Evolutionary conservation across 2,888 invertebrate species (phyloP).

Genomic region (Julus scandinavius): DNA sequence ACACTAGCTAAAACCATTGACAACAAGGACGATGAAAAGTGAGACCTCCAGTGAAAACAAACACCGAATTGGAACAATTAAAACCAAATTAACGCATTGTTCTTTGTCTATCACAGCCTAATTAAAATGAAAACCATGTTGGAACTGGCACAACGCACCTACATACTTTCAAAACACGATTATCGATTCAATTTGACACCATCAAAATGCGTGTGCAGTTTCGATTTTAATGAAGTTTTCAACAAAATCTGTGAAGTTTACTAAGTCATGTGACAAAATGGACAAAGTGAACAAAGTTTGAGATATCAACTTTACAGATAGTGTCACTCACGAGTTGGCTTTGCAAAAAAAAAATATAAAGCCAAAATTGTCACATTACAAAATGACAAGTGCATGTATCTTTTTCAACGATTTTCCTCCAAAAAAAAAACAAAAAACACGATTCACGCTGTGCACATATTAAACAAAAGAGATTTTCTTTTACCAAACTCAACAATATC

Average conservation of each 20-base stretch:
- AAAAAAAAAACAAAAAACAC: too few species aligned
- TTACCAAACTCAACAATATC: too few species aligned
- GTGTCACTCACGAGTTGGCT: not conserved
- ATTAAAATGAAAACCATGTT: not conserved
- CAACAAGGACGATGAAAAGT: not conserved
- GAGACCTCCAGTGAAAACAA: not conserved
- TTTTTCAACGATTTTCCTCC: too few species aligned
- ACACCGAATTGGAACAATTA: conserved; percentile 4
- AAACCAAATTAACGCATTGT: not conserved
- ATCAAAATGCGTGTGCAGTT: not conserved
- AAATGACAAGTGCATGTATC: too few species aligned
- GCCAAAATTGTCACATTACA: too few species aligned
- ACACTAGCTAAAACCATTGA: not conserved
- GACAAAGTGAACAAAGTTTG: too few species aligned
- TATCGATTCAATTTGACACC: not conserved
- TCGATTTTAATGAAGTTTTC: not conserved
- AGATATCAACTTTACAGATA: too few species aligned
- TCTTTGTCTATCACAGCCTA: not conserved
- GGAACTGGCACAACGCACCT: not conserved
- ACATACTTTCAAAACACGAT: not conserved
- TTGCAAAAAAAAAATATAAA: too few species aligned
- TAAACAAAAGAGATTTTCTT: too few species aligned
- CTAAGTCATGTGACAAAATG: too few species aligned
- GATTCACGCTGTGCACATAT: too few species aligned
- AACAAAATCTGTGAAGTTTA: too few species aligned